Evolutionary conservation across 2,888 invertebrate species (phyloP).

Genomic region (Heliconius ethilla): DNA sequence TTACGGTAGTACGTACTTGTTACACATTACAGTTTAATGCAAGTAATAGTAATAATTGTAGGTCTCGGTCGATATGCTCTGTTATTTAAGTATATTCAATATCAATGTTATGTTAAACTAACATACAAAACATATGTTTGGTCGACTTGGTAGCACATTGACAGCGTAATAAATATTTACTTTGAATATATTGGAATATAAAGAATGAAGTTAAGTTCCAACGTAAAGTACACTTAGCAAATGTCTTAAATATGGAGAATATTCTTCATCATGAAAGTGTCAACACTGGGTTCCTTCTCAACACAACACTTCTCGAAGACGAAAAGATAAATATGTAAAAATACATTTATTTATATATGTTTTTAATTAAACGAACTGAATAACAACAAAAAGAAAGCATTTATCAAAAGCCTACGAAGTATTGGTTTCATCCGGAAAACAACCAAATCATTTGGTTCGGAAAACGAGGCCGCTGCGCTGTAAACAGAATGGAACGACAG

Average conservation of each 20-base stretch:
- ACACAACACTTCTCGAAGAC: too few species aligned
- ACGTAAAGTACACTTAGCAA: too few species aligned
- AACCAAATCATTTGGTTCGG: conserved; percentile 58
- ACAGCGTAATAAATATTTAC: too few species aligned
- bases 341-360: too few species aligned
- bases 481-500: conserved; percentile 73
- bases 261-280: too few species aligned
- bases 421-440: conserved; percentile 45
- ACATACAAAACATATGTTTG: not conserved
- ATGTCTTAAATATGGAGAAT: too few species aligned
- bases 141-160: not conserved
- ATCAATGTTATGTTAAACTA: conserved; percentile 2
- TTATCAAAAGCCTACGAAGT: conserved; percentile 31
- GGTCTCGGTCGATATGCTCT: conserved; percentile 8
- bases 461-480: conserved; percentile 59
- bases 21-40: not conserved
- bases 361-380: conserved; percentile 16
- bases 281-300: too few species aligned
- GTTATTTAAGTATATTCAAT: conserved; percentile 1
- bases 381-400: conserved; percentile 22
- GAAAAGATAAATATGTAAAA: too few species aligned
- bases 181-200: not conserved
- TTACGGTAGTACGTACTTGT: not conserved
- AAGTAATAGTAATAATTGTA: not conserved
- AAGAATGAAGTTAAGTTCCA: not conserved